Evolutionary conservation across 2,888 invertebrate species (phyloP).

Genomic region (Hypselothyrea guttata): DNA sequence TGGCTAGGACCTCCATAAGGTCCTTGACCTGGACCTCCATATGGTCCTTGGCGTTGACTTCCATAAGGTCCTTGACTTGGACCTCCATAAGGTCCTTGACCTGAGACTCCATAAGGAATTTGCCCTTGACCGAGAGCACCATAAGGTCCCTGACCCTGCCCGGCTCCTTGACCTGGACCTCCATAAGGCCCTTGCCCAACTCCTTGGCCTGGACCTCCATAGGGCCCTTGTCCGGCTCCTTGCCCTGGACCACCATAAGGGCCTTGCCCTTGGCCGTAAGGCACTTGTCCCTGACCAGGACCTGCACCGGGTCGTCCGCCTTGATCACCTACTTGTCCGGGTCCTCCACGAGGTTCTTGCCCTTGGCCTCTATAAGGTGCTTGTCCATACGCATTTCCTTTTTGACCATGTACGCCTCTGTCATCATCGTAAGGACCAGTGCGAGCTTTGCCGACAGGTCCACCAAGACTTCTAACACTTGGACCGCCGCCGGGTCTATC

Average conservation of each 20-base stretch:
- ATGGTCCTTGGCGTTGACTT: background rate
- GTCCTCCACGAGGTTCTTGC: background rate
- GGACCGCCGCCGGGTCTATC: background rate
- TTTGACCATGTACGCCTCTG: constrained; percentile 6
- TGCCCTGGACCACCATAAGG: no score
- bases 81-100: constrained; percentile 1
- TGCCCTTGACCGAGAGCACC: no score
- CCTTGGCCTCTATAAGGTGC: background rate
- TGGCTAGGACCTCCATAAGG: background rate
- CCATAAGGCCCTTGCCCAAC: background rate
- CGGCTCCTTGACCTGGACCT: background rate
- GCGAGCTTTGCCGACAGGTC: constrained; percentile 2
- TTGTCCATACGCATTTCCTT: background rate
- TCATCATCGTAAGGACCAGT: constrained; percentile 5
- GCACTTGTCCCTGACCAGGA: no score
- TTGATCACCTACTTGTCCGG: background rate
- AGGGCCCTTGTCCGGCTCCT: no score
- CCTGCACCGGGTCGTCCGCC: background rate
- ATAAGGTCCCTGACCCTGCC: background rate
- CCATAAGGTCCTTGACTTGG: constrained; percentile 2
- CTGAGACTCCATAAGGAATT: no score
- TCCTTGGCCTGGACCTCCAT: background rate
- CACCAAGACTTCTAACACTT: constrained; percentile 4
- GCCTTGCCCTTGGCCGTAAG: background rate
- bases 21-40: background rate